A percentile compares a stretch with the other conserved stretches of the same genome.
Conservation (phyloP, 1,140 invertebrate genomes). For the Heterodera carotae region DNA sequence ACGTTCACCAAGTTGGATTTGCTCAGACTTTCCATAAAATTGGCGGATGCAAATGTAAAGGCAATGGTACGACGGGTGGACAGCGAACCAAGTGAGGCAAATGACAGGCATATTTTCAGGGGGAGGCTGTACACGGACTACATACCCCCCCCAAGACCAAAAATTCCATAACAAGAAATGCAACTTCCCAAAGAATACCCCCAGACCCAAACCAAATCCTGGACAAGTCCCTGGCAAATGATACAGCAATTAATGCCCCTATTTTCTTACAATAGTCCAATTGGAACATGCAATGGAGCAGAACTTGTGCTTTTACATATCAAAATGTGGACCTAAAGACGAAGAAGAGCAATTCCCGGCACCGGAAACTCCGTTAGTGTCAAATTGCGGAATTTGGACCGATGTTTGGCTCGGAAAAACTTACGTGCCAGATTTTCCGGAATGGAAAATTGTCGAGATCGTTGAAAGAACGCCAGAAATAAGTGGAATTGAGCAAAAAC, state of each 20-base stretch:
- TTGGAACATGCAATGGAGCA: background rate
- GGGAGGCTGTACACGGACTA: too few species aligned
- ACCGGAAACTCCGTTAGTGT: background rate
- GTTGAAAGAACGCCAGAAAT: background rate
- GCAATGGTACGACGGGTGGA: slow-evolving; percentile 1
- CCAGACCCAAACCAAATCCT: too few species aligned
- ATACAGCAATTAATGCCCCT: too few species aligned
- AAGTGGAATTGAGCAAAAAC: background rate
- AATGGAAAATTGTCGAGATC: background rate
- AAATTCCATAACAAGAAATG: too few species aligned
- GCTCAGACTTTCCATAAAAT: background rate
- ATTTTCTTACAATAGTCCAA: background rate
- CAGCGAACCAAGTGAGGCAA: background rate
- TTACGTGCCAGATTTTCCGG: background rate
- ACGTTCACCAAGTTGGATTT: background rate
- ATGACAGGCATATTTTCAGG: background rate
- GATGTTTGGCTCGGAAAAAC: slow-evolving; percentile 9
- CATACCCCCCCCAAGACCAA: too few species aligned
- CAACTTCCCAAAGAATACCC: too few species aligned
- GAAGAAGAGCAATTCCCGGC: background rate
- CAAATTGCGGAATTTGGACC: background rate
- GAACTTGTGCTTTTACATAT: slow-evolving; percentile 6
- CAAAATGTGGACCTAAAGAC: background rate
- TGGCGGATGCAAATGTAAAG: background rate
- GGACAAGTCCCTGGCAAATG: too few species aligned